Conservation (phyloP, 2,113 vertebrate species). For the Turdus rufiventris region DNA sequence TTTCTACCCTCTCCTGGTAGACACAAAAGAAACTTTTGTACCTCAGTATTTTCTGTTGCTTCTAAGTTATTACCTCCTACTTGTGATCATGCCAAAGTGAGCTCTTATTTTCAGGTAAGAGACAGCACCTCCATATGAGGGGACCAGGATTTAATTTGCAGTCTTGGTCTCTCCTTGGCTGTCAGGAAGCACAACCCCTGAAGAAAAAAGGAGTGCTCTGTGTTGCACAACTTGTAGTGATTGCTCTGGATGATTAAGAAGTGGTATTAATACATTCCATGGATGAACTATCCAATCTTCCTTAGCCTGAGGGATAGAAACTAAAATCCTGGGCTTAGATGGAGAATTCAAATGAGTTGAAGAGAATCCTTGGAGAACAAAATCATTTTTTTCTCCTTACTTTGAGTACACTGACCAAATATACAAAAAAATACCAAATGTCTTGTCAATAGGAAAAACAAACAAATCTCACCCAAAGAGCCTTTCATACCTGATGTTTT, state of each 20-base stretch:
- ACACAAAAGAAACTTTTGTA: neutral
- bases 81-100: neutral
- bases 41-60: neutral
- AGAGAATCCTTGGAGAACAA: neutral
- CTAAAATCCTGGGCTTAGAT: conserved; percentile 12
- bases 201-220: conserved; percentile 37
- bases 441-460: neutral
- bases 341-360: neutral
- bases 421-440: neutral
- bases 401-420: neutral
- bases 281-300: conserved; percentile 49
- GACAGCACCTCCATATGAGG: neutral
- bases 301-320: conserved; percentile 54
- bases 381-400: neutral
- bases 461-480: neutral
- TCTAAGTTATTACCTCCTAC: neutral
- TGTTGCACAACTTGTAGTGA: conserved; percentile 41
- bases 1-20: neutral
- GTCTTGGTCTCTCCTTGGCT: neutral
- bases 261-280: conserved; percentile 32
- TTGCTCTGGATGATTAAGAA: conserved; percentile 54
- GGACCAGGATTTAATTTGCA: neutral
- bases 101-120: neutral
- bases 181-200: conserved; percentile 1
- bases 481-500: neutral